Evolutionary conservation across 2,113 vertebrate genomes (phyloP).

Genomic region (Oncorhynchus gorbuscha): DNA sequence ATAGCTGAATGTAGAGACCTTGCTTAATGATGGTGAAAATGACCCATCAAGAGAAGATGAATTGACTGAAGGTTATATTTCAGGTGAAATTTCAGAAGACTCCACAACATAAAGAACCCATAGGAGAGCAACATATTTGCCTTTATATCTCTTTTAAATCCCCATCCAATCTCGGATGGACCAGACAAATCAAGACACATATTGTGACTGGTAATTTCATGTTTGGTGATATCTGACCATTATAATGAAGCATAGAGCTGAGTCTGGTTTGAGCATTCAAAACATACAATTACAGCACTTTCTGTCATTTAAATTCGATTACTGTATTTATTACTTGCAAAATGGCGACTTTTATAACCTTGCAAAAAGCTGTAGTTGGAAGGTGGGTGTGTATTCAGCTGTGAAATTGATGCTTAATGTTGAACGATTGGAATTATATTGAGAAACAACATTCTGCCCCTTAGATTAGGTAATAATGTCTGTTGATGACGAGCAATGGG

Average conservation of each 20-base stretch:
- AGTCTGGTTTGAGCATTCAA: not conserved
- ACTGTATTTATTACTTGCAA: not conserved
- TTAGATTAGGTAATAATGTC: slow-evolving; percentile 1
- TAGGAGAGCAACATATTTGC: not conserved
- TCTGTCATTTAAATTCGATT: not conserved
- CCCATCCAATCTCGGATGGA: not conserved
- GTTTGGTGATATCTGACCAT: not conserved
- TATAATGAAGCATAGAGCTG: not conserved
- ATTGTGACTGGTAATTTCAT: not conserved
- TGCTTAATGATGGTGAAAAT: not conserved
- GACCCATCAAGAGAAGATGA: not conserved
- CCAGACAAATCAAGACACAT: not conserved
- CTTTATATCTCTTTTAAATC: not conserved
- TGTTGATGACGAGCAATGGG: not conserved
- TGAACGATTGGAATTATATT: slow-evolving; percentile 20
- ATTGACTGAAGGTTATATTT: not conserved
- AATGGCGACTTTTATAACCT: slow-evolving; percentile 1
- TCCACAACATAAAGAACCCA: not conserved
- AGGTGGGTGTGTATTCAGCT: slow-evolving; percentile 11
- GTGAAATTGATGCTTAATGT: slow-evolving; percentile 30
- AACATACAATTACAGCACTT: not conserved
- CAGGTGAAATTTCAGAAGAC: not conserved
- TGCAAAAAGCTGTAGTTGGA: not conserved
- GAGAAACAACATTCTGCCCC: slow-evolving; percentile 10
- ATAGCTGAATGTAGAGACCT: not conserved